Conservation (phyloP, 2,888 invertebrate genomes). For the Nudaria mundana region DNA sequence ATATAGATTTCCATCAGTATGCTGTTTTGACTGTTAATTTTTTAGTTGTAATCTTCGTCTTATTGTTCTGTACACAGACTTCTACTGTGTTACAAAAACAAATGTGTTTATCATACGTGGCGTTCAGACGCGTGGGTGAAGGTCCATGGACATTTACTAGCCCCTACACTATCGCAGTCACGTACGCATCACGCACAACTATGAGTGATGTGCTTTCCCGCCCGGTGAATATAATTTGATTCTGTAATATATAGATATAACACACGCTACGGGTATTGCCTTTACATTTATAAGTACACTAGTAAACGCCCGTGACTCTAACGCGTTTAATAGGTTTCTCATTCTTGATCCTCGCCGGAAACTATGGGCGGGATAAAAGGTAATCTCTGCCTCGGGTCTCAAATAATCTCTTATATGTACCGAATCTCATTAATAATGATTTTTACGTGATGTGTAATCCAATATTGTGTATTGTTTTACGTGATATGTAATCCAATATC, state of each 20-base stretch:
- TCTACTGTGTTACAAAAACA: slow-evolving; percentile 23
- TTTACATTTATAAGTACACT: too few relatives aligned
- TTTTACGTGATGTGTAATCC: too few relatives aligned
- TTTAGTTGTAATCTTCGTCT: not conserved
- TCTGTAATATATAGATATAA: slow-evolving; percentile 16
- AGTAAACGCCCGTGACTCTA: too few relatives aligned
- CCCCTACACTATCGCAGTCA: slow-evolving; percentile 51
- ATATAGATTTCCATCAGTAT: not conserved
- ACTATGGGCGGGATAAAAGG: too few relatives aligned
- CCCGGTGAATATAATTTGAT: slow-evolving; percentile 26
- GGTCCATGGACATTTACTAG: slow-evolving; percentile 43
- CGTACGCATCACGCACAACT: slow-evolving; percentile 50
- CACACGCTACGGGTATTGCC: too few relatives aligned
- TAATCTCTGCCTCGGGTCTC: too few relatives aligned
- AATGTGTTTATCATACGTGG: slow-evolving; percentile 22
- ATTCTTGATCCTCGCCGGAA: too few relatives aligned
- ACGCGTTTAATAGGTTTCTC: too few relatives aligned
- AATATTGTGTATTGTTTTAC: too few relatives aligned
- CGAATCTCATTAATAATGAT: too few relatives aligned
- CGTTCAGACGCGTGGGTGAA: slow-evolving; percentile 27
- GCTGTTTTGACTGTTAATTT: not conserved
- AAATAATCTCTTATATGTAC: too few relatives aligned
- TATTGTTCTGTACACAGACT: not conserved
- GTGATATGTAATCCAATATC: too few relatives aligned
- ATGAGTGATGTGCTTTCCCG: slow-evolving; percentile 26